Evolutionary conservation across 2,113 vertebrate genomes (phyloP).

Genomic region (Heloderma charlesbogerti): DNA sequence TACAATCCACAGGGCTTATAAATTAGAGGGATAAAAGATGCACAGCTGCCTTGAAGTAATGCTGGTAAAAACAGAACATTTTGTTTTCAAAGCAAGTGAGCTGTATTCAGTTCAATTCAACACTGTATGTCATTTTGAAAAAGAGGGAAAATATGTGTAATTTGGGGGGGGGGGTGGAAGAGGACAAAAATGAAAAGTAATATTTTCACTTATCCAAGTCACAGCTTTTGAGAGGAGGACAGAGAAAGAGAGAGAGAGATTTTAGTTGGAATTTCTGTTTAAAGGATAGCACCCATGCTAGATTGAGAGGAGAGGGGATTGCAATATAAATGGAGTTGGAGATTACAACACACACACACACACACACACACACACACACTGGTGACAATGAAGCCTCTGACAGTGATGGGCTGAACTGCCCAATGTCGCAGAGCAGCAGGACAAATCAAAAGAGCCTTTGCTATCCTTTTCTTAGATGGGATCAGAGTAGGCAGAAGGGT

Average conservation of each 20-base stretch:
- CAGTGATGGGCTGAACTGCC: background rate
- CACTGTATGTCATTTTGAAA: background rate
- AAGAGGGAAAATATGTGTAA: background rate
- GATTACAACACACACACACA: background rate
- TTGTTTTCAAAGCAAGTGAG: background rate
- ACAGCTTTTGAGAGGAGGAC: background rate
- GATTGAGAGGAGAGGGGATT: background rate
- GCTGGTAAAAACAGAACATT: conserved; percentile 32
- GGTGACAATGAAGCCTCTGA: background rate
- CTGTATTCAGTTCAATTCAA: background rate
- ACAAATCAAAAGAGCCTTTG: background rate
- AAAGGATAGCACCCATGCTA: background rate
- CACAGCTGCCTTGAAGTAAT: conserved; percentile 51
- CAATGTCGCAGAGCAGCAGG: background rate
- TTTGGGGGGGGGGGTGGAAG: too few species aligned
- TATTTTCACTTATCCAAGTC: background rate
- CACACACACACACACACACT: too few species aligned
- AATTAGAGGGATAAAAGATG: conserved; percentile 48
- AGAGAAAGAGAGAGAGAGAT: background rate
- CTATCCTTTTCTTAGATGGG: background rate
- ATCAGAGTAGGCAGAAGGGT: too few species aligned
- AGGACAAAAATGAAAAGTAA: conserved; percentile 3
- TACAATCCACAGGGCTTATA: conserved; percentile 41
- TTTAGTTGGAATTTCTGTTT: conserved; percentile 12
- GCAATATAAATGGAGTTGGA: background rate